A percentile compares a stretch with the other conserved stretches of the same genome.
Evolutionary conservation across 2,113 vertebrate species (phyloP).

Genomic region (Hippocampus barbouri): DNA sequence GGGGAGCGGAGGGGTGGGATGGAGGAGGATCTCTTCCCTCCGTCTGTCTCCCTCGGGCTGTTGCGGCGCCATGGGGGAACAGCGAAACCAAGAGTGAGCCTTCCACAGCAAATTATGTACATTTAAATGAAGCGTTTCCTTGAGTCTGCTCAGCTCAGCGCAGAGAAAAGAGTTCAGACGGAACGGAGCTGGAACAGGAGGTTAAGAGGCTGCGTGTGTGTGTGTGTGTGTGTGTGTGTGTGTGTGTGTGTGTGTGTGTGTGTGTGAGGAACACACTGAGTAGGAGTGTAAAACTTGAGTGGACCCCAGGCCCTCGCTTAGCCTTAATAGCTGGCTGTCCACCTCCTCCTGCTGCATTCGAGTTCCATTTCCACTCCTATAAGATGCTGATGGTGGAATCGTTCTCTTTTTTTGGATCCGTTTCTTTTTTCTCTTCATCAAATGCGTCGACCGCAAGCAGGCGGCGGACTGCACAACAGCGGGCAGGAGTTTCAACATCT

Average conservation of each 20-base stretch:
- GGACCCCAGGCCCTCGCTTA: slow-evolving; percentile 69
- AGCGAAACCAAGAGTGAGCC: slow-evolving; percentile 63
- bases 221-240: slow-evolving; percentile 33
- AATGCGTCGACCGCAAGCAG: slow-evolving; percentile 35
- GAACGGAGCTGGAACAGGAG: slow-evolving; percentile 60
- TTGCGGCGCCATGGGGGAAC: slow-evolving; percentile 59
- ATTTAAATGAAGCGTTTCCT: slow-evolving; percentile 75
- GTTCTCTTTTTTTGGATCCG: slow-evolving; percentile 38
- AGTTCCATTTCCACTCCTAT: slow-evolving; percentile 51
- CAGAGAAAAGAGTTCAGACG: slow-evolving; percentile 63
- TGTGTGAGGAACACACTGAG: slow-evolving; percentile 41
- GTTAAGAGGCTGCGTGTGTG: slow-evolving; percentile 42
- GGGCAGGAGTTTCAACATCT: too few relatives aligned
- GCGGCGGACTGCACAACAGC: not conserved
- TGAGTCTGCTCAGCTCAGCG: slow-evolving; percentile 70
- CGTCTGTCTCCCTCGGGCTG: slow-evolving; percentile 48
- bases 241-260: slow-evolving; percentile 18
- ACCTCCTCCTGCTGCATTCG: slow-evolving; percentile 66
- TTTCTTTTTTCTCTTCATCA: slow-evolving; percentile 56
- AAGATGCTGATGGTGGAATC: slow-evolving; percentile 1
- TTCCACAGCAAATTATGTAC: slow-evolving; percentile 72
- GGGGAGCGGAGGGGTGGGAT: not conserved
- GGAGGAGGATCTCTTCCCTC: slow-evolving; percentile 44
- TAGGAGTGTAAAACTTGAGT: slow-evolving; percentile 69
- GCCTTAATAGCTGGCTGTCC: slow-evolving; percentile 69